phyloP scores from a whole-genome alignment of 2,113 vertebrate genomes.

The Eonycteris spelaea region DNA sequence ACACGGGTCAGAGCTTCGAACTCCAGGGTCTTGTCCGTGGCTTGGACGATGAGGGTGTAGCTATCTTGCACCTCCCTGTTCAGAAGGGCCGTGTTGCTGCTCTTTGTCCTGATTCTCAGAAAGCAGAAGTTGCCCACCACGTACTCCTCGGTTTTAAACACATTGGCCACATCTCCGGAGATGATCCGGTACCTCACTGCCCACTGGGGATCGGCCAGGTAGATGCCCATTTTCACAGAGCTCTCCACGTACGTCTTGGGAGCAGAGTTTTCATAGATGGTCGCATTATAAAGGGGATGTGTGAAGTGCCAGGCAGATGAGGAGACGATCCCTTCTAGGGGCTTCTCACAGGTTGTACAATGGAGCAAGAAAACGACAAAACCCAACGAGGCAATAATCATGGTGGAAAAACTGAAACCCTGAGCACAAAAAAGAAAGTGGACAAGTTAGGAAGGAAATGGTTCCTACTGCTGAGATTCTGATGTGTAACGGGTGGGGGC shows the following conservation, averaged over 20 bases:
- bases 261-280: constrained; percentile 94
- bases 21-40: constrained; percentile 85
- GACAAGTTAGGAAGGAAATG: background rate
- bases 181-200: constrained; percentile 88
- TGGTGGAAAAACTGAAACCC: constrained; percentile 69
- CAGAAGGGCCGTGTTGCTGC: constrained; percentile 88
- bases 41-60: constrained; percentile 91
- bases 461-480: background rate
- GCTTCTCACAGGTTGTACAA: constrained; percentile 71
- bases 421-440: constrained; percentile 21
- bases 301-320: constrained; percentile 89
- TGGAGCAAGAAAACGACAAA: constrained; percentile 80
- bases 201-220: constrained; percentile 84
- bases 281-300: constrained; percentile 92
- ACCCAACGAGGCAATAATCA: constrained; percentile 76
- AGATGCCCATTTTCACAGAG: constrained; percentile 90
- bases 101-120: constrained; percentile 91
- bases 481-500: too few species aligned
- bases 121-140: constrained; percentile 94
- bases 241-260: constrained; percentile 93
- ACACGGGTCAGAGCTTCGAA: constrained; percentile 89
- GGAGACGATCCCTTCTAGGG: constrained; percentile 78
- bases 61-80: constrained; percentile 94
- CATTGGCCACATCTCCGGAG: constrained; percentile 86
- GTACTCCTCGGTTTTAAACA: constrained; percentile 91